Conservation (phyloP, 2,888 invertebrate species). For the Tipula confusa region DNA sequence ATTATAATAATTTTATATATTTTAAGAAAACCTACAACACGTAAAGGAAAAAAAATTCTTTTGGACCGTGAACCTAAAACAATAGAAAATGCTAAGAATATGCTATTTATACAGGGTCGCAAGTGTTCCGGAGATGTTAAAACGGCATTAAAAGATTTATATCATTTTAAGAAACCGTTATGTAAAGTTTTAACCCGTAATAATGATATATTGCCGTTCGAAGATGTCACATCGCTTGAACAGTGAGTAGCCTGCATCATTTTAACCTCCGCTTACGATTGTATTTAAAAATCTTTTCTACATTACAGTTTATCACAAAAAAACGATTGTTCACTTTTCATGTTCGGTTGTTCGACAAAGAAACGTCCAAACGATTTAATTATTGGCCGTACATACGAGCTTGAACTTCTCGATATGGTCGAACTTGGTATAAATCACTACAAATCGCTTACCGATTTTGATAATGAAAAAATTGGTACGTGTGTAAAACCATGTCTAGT, state of each 20-base stretch:
- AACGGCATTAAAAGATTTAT: constrained; percentile 78
- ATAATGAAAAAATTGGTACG: constrained; percentile 67
- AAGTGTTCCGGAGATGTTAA: constrained; percentile 68
- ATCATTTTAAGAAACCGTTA: constrained; percentile 81
- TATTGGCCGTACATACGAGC: constrained; percentile 84
- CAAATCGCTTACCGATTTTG: constrained; percentile 73
- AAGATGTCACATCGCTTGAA: constrained; percentile 79
- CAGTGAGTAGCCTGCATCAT: constrained; percentile 51
- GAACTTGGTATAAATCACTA: constrained; percentile 88
- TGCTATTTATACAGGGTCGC: constrained; percentile 79
- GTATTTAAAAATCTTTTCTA: neutral
- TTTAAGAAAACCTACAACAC: constrained; percentile 82
- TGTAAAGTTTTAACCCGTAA: constrained; percentile 70
- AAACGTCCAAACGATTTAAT: constrained; percentile 91
- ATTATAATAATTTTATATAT: constrained; percentile 31
- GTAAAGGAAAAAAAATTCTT: constrained; percentile 79
- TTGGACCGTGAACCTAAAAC: constrained; percentile 79
- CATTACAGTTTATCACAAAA: constrained; percentile 63
- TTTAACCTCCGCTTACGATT: neutral
- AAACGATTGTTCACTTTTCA: constrained; percentile 83
- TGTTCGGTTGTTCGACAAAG: constrained; percentile 88
- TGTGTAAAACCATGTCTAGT: constrained; percentile 88
- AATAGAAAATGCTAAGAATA: constrained; percentile 79
- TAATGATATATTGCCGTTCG: constrained; percentile 90
- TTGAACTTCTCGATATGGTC: constrained; percentile 89